These are phyloP conservation scores for Polydrusus tereticollis DNA, from an alignment of 2,888 invertebrate species.

Conservation along the genomic window DNA sequence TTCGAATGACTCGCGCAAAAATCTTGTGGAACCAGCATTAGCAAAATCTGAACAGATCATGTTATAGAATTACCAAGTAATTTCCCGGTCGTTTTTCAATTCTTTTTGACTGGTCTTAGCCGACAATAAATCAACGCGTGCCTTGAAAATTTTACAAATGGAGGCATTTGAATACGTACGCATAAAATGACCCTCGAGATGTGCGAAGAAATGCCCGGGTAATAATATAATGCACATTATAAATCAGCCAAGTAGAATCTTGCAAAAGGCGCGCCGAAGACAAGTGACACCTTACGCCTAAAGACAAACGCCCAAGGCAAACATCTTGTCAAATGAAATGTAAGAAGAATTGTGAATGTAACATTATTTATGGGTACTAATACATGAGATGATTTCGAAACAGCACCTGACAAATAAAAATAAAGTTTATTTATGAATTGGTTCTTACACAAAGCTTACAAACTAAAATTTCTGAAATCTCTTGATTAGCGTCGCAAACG, in stretches of 20 bases:
- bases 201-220: constrained; percentile 55
- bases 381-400: too few relatives aligned
- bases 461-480: too few relatives aligned
- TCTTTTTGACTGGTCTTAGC: constrained; percentile 11
- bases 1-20: neutral
- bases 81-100: constrained; percentile 40
- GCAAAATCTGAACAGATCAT: constrained; percentile 16
- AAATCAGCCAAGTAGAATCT: constrained; percentile 57
- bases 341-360: too few relatives aligned
- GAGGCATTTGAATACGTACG: constrained; percentile 56
- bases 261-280: constrained; percentile 49
- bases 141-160: constrained; percentile 56
- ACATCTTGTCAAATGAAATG: constrained; percentile 15
- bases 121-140: constrained; percentile 54
- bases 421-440: too few relatives aligned
- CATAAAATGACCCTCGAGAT: constrained; percentile 52
- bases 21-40: constrained; percentile 10
- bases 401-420: too few relatives aligned
- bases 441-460: too few relatives aligned
- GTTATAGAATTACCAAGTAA: constrained; percentile 30
- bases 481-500: too few relatives aligned
- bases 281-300: constrained; percentile 53
- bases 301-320: constrained; percentile 37
- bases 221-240: constrained; percentile 59
- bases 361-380: too few relatives aligned